Evolutionary conservation across 1,140 invertebrate genomes (phyloP).

Genomic region (Nasonia longicornis): DNA sequence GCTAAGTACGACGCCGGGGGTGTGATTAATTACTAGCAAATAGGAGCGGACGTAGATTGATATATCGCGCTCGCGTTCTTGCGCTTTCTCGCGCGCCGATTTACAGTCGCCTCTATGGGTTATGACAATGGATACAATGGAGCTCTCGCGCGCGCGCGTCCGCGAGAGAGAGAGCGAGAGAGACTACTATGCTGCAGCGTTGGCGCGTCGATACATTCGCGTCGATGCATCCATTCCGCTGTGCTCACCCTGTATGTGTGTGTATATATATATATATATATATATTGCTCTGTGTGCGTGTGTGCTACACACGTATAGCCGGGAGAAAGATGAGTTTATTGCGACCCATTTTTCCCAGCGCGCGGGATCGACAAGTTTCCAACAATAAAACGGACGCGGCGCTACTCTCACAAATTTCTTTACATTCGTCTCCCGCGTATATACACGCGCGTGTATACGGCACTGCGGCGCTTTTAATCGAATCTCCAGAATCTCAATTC

Average conservation of each 20-base stretch:
- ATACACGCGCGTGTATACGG: not conserved
- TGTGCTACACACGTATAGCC: not conserved
- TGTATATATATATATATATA: not conserved
- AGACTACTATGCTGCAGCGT: not conserved
- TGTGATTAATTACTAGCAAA: conserved; percentile 67
- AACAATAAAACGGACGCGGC: conserved; percentile 37
- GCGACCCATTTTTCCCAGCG: conserved; percentile 36
- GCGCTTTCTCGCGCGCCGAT: conserved; percentile 58
- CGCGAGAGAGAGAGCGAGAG: conserved; percentile 8
- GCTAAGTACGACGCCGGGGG: conserved; percentile 61
- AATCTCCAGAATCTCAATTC: conserved; percentile 36
- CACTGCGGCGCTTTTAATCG: not conserved
- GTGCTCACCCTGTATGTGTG: not conserved
- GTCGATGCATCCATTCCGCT: conserved; percentile 22
- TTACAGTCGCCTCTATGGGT: conserved; percentile 63
- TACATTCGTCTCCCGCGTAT: not conserved
- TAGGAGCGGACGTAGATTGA: conserved; percentile 65
- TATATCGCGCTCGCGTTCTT: conserved; percentile 62
- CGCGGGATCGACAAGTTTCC: conserved; percentile 37
- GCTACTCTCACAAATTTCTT: conserved; percentile 36
- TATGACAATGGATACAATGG: conserved; percentile 61
- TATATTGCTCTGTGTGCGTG: not conserved
- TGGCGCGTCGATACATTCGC: conserved; percentile 34
- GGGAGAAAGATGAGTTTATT: conserved; percentile 35
- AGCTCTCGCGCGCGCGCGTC: not conserved